These are phyloP conservation scores for Lepisosteus osseus DNA, from an alignment of 2,113 vertebrate species.

Conservation along the genomic window DNA sequence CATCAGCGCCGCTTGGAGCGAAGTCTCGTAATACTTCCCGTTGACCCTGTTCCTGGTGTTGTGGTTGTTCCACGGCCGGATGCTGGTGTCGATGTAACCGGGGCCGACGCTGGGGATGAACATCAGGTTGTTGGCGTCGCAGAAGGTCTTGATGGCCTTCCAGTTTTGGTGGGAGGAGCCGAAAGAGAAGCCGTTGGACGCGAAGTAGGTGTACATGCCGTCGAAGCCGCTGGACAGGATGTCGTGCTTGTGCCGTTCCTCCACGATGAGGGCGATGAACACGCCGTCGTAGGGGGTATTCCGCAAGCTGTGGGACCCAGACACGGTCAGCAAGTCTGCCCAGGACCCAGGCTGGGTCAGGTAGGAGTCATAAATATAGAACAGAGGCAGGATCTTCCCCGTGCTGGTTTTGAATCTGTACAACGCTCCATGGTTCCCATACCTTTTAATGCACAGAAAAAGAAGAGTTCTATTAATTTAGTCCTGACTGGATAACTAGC, in stretches of 20 bases:
- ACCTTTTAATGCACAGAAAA: conserved; percentile 52
- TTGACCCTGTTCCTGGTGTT: conserved; percentile 84
- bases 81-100: conserved; percentile 80
- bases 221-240: conserved; percentile 78
- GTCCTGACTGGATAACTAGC: no score
- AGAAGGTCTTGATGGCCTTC: conserved; percentile 83
- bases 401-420: conserved; percentile 79
- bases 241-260: conserved; percentile 81
- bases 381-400: conserved; percentile 76
- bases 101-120: conserved; percentile 85
- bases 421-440: conserved; percentile 80
- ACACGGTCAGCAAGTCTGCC: conserved; percentile 75
- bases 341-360: conserved; percentile 77
- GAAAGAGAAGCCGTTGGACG: conserved; percentile 87
- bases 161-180: conserved; percentile 91
- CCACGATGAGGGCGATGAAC: conserved; percentile 79
- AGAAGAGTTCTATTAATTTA: not conserved
- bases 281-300: conserved; percentile 77
- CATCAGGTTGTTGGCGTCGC: conserved; percentile 78
- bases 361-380: conserved; percentile 88
- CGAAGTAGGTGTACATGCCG: conserved; percentile 86
- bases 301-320: conserved; percentile 73
- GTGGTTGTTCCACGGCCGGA: conserved; percentile 88
- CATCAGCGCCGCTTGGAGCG: conserved; percentile 76
- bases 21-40: conserved; percentile 85